These are phyloP conservation scores for Papilio demoleus DNA, from an alignment of 2,888 invertebrate genomes.

Conservation along the genomic window DNA sequence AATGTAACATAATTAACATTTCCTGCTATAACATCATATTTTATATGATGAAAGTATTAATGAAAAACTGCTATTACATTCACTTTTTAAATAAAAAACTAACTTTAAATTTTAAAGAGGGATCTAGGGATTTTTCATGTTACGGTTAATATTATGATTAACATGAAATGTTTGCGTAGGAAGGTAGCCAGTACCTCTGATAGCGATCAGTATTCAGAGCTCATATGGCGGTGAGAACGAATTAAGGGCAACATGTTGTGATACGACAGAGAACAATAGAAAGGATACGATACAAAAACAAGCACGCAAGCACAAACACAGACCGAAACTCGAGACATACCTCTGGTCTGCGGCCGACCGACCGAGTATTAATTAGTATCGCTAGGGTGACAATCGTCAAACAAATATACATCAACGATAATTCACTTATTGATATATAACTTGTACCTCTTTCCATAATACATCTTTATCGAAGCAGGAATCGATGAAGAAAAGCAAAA, in stretches of 20 bases:
- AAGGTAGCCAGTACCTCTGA: constrained; percentile 45
- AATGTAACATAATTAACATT: no score
- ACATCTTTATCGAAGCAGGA: constrained; percentile 24
- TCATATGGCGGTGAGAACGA: constrained; percentile 77
- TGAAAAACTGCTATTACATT: no score
- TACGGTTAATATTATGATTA: constrained; percentile 32
- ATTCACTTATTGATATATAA: constrained; percentile 28
- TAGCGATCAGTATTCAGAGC: constrained; percentile 73
- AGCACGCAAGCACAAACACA: constrained; percentile 67
- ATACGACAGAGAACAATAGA: constrained; percentile 79
- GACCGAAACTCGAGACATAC: constrained; percentile 58
- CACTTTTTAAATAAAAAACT: no score
- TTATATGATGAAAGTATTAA: no score
- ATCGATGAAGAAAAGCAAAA: constrained; percentile 13
- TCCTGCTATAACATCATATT: no score
- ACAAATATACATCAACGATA: constrained; percentile 19
- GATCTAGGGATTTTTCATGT: constrained; percentile 7
- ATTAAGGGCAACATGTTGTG: constrained; percentile 79
- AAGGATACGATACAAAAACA: constrained; percentile 70
- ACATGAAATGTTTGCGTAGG: constrained; percentile 31
- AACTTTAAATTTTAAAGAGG: background rate
- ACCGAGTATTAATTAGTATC: constrained; percentile 76
- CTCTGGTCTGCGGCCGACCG: constrained; percentile 56
- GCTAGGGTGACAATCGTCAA: constrained; percentile 70
- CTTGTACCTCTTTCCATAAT: constrained; percentile 2